These are phyloP conservation scores for Pollenia angustigena DNA, from an alignment of 2,888 invertebrate genomes.

Conservation along the genomic window DNA sequence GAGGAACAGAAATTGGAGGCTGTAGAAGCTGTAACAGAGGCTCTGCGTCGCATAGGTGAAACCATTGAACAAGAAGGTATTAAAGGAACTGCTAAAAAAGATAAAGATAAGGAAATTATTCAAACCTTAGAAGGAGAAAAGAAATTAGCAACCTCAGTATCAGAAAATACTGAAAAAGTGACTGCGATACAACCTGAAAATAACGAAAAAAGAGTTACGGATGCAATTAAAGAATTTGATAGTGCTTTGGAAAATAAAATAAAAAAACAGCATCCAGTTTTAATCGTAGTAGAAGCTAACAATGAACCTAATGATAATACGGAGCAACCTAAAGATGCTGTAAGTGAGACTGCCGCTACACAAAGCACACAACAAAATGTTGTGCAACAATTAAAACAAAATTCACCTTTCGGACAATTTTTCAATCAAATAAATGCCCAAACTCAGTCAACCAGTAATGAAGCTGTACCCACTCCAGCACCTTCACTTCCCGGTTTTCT, in stretches of 20 bases:
- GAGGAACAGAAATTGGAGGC: conserved; percentile 72
- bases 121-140: conserved; percentile 47
- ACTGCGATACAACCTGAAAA: conserved; percentile 37
- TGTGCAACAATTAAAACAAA: conserved; percentile 81
- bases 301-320: neutral
- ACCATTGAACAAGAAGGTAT: conserved; percentile 69
- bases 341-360: conserved; percentile 80
- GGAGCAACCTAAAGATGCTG: conserved; percentile 63
- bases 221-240: conserved; percentile 20
- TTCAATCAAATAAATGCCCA: conserved; percentile 79
- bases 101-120: conserved; percentile 60
- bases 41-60: conserved; percentile 67
- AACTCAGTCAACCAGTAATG: conserved; percentile 73
- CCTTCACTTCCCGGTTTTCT: conserved; percentile 80
- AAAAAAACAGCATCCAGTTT: conserved; percentile 3
- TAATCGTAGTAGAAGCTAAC: neutral
- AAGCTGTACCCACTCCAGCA: conserved; percentile 72
- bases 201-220: conserved; percentile 22
- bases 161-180: conserved; percentile 2
- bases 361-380: conserved; percentile 79
- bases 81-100: conserved; percentile 62
- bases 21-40: conserved; percentile 69
- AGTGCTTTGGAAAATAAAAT: conserved; percentile 62
- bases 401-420: conserved; percentile 81
- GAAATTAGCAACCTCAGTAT: neutral